Evolutionary conservation across 2,888 invertebrate genomes (phyloP).

Genomic region (Epistrophe grossulariae): DNA sequence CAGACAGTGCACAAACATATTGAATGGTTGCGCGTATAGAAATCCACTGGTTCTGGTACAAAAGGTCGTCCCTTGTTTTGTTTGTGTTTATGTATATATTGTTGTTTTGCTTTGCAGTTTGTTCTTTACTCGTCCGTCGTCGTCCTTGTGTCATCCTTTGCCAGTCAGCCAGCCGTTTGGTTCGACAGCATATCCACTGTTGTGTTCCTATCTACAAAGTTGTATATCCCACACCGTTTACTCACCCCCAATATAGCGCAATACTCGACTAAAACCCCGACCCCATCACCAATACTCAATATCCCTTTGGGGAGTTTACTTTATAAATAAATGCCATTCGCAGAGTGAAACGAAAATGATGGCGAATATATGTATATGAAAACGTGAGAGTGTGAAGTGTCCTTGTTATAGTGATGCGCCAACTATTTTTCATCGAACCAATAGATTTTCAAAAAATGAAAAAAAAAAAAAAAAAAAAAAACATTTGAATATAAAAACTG

Average conservation of each 20-base stretch:
- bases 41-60: constrained; percentile 6
- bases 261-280: not conserved
- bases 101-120: constrained; percentile 46
- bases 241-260: not conserved
- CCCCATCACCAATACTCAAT: not conserved
- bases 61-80: constrained; percentile 44
- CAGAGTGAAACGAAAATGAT: constrained; percentile 23
- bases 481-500: not conserved
- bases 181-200: constrained; percentile 18
- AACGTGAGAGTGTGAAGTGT: constrained; percentile 38
- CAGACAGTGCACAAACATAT: constrained; percentile 73
- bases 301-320: constrained; percentile 51
- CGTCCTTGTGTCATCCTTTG: constrained; percentile 8
- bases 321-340: constrained; percentile 64
- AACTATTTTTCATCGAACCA: constrained; percentile 40
- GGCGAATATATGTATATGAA: constrained; percentile 10
- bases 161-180: constrained; percentile 4
- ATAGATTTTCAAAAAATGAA: constrained; percentile 15
- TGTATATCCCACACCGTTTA: constrained; percentile 30
- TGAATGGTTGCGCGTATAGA: constrained; percentile 60
- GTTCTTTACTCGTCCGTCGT: constrained; percentile 18
- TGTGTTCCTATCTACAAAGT: constrained; percentile 39
- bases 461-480: constrained; percentile 14
- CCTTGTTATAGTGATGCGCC: constrained; percentile 46
- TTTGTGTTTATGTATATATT: constrained; percentile 53